Evolutionary conservation across 2,888 invertebrate species (phyloP).

Genomic region (Polyploca ridens): DNA sequence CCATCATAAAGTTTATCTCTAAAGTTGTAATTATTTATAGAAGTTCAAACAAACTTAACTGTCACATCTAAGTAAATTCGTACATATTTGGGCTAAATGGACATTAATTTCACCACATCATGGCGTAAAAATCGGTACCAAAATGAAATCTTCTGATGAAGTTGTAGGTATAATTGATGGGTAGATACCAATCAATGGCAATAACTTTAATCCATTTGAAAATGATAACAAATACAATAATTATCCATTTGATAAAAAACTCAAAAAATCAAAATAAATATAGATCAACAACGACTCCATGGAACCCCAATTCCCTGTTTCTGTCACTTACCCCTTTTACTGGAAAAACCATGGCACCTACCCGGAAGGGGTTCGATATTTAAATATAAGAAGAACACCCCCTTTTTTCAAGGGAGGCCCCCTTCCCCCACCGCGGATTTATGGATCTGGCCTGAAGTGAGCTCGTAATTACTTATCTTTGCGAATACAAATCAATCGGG

Average conservation of each 20-base stretch:
- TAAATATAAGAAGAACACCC: conserved; percentile 85
- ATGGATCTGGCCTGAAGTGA: conserved; percentile 81
- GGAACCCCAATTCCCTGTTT: conserved; percentile 62
- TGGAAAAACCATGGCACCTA: conserved; percentile 85
- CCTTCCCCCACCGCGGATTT: conserved; percentile 71
- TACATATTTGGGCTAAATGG: no score
- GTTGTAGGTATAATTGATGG: no score
- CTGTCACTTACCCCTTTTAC: conserved; percentile 85
- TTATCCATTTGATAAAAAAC: neutral
- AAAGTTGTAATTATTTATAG: no score
- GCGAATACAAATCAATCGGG: conserved; percentile 82
- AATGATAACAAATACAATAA: no score
- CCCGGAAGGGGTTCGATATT: conserved; percentile 85
- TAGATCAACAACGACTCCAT: conserved; percentile 41
- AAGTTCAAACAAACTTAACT: no score
- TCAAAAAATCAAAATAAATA: conserved; percentile 10
- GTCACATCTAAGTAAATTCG: no score
- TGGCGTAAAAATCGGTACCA: no score
- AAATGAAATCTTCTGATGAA: no score
- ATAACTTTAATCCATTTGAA: no score
- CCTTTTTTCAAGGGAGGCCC: conserved; percentile 76
- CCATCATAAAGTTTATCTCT: no score
- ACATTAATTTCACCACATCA: no score
- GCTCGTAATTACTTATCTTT: conserved; percentile 83
- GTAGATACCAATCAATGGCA: no score